Percentiles rank a stretch among this genome's conserved stretches.
Evolutionary conservation across 2,797 vertebrate genomes (phyloP).

Genomic region (Podarcis lilfordi): DNA sequence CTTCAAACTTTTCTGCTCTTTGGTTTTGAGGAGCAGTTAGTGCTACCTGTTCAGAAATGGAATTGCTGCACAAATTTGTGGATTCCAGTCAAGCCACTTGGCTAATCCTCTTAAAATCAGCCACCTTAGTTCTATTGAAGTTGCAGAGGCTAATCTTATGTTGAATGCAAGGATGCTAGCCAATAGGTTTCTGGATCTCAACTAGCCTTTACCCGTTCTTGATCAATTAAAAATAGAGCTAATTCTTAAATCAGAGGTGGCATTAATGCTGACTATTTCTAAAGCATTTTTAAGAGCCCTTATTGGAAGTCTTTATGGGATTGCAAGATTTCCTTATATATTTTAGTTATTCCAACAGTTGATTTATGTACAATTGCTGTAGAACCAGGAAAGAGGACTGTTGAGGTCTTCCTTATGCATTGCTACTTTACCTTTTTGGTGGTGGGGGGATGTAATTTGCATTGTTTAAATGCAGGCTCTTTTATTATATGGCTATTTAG

Average conservation of each 20-base stretch:
- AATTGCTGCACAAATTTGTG: conserved; percentile 34
- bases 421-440: conserved; percentile 58
- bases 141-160: background rate
- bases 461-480: conserved; percentile 72
- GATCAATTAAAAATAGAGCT: conserved; percentile 51
- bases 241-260: conserved; percentile 67
- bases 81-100: conserved; percentile 24
- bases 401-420: conserved; percentile 55
- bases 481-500: conserved; percentile 51
- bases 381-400: conserved; percentile 47
- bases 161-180: background rate
- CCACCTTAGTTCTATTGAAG: background rate
- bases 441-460: conserved; percentile 46
- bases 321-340: conserved; percentile 6
- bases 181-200: background rate
- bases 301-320: conserved; percentile 51
- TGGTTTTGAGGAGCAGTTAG: background rate
- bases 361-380: conserved; percentile 32
- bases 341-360: conserved; percentile 23
- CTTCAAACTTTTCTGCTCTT: background rate
- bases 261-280: conserved; percentile 50
- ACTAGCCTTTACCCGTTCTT: conserved; percentile 48
- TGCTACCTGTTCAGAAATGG: background rate
- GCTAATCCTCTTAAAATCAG: background rate
- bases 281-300: conserved; percentile 51